Conservation (phyloP, 2,113 vertebrate species). For the Fregetta grallaria region DNA sequence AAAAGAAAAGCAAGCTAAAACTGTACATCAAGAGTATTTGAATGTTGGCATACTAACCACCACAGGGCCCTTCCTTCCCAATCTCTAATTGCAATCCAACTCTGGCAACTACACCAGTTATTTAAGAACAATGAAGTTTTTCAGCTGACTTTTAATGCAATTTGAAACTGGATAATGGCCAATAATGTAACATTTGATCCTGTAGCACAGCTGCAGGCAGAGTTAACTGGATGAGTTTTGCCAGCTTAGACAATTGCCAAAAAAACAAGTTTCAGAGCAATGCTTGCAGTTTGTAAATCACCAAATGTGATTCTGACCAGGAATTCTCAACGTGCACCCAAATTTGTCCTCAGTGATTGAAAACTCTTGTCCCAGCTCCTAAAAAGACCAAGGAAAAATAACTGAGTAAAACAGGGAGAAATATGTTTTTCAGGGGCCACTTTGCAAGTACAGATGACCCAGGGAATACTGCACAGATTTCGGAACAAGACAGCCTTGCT, state of each 20-base stretch:
- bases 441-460: neutral
- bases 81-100: slow-evolving; percentile 5
- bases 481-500: slow-evolving; percentile 10
- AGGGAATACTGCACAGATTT: neutral
- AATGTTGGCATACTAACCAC: neutral
- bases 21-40: neutral
- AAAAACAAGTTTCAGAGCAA: neutral
- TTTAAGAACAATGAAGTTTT: slow-evolving; percentile 63
- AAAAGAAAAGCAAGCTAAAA: neutral
- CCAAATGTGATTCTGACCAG: neutral
- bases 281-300: neutral
- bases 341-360: neutral
- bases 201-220: slow-evolving; percentile 41
- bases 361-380: neutral
- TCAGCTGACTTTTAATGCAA: slow-evolving; percentile 62
- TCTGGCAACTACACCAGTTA: slow-evolving; percentile 19
- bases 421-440: neutral
- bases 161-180: slow-evolving; percentile 37
- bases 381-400: neutral
- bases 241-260: neutral
- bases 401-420: neutral
- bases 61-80: neutral
- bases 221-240: neutral
- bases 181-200: slow-evolving; percentile 20
- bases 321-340: neutral